phyloP scores from a whole-genome alignment of 2,113 vertebrate genomes.

The Pedionomus torquatus region DNA sequence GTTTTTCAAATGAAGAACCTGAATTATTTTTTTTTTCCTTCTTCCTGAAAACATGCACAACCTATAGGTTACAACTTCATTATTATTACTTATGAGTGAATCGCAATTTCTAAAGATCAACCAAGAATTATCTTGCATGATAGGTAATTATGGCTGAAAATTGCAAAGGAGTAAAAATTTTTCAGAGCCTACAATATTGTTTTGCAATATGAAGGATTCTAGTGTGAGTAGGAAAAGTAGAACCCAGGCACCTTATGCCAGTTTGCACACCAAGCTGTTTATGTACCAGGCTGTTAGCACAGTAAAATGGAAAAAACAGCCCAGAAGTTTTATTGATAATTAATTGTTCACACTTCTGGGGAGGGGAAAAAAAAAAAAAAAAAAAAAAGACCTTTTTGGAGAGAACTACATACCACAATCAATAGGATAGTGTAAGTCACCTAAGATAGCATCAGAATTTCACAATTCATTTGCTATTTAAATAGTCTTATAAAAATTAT shows the following conservation, averaged over 20 bases:
- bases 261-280: neutral
- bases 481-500: neutral
- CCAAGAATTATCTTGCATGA: neutral
- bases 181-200: neutral
- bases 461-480: neutral
- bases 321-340: neutral
- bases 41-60: neutral
- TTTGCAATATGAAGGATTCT: neutral
- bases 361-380: neutral
- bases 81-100: neutral
- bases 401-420: neutral
- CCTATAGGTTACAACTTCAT: neutral
- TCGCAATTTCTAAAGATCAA: neutral
- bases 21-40: neutral
- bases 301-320: neutral
- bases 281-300: neutral
- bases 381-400: neutral
- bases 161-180: neutral
- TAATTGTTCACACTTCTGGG: neutral
- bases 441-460: neutral
- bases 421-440: neutral
- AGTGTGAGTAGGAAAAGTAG: neutral
- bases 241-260: neutral
- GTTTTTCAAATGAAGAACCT: neutral
- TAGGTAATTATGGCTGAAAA: neutral